A percentile compares a stretch with the other conserved stretches of the same genome.
These are phyloP conservation scores for Poicephalus meyeri DNA, from an alignment of 2,113 vertebrate species.

Conservation along the genomic window DNA sequence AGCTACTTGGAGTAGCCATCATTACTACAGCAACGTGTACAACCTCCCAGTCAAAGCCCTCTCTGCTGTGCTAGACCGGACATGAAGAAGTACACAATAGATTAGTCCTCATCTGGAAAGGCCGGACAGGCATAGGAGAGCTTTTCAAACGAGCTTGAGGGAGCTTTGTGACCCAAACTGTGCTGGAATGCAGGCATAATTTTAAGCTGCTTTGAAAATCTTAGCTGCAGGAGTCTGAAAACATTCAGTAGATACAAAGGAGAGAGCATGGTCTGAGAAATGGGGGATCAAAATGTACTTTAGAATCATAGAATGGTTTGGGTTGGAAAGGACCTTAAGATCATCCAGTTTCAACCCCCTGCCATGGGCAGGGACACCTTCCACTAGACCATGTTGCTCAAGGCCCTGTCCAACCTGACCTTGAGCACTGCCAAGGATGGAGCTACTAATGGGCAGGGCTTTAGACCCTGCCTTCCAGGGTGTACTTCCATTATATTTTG, in stretches of 20 bases:
- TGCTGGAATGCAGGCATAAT: neutral
- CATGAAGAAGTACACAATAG: neutral
- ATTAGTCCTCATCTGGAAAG: neutral
- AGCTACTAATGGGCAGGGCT: neutral
- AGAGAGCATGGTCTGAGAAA: neutral
- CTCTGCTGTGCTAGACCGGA: neutral
- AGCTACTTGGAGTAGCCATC: neutral
- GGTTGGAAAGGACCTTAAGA: neutral
- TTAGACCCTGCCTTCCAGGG: neutral
- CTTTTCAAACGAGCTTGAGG: neutral
- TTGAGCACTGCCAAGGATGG: neutral
- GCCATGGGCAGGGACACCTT: neutral
- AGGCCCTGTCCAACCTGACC: neutral
- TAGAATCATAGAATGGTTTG: neutral
- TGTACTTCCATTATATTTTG: neutral
- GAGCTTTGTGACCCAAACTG: neutral
- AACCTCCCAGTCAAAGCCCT: neutral
- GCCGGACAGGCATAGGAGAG: neutral
- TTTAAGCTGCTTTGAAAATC: neutral
- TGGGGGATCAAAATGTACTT: neutral
- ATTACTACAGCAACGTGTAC: neutral
- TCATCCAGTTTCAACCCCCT: neutral
- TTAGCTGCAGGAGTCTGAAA: neutral
- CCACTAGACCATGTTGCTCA: neutral
- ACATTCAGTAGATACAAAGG: neutral